Evolutionary conservation across 2,888 invertebrate species (phyloP).

Genomic region (Tenthredo livida): DNA sequence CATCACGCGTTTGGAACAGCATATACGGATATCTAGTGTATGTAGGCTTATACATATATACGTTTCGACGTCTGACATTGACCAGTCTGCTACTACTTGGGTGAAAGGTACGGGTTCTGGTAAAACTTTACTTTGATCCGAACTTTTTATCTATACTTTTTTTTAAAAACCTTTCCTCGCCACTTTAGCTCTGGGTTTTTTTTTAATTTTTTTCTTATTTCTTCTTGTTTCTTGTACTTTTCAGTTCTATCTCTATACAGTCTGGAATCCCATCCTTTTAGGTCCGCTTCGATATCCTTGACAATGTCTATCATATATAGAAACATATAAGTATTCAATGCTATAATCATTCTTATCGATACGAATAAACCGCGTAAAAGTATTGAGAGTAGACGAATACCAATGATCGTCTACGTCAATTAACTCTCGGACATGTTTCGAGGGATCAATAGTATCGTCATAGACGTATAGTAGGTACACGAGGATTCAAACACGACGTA

Average conservation of each 20-base stretch:
- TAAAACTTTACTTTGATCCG: constrained; percentile 22
- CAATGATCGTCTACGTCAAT: constrained; percentile 7
- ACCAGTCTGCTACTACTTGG: constrained; percentile 46
- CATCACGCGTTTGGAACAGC: constrained; percentile 17
- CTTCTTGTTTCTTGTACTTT: not conserved
- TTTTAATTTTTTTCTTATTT: not conserved
- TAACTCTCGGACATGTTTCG: not conserved
- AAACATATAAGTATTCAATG: not conserved
- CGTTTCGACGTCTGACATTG: constrained; percentile 47
- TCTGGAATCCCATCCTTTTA: not conserved
- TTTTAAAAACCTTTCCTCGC: not conserved
- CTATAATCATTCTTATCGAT: not conserved
- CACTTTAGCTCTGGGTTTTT: not conserved
- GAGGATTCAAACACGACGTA: not conserved
- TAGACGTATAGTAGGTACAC: not conserved
- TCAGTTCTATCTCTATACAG: not conserved
- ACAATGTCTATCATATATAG: not conserved
- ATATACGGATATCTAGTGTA: not conserved
- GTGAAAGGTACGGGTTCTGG: constrained; percentile 30
- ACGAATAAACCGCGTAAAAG: not conserved
- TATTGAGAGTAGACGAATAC: not conserved
- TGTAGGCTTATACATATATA: not conserved
- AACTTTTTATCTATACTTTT: not conserved
- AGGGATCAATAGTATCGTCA: not conserved
- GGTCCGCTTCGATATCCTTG: constrained; percentile 32